phyloP scores from a whole-genome alignment of 2,113 vertebrate species.

The Passerina amoena region DNA sequence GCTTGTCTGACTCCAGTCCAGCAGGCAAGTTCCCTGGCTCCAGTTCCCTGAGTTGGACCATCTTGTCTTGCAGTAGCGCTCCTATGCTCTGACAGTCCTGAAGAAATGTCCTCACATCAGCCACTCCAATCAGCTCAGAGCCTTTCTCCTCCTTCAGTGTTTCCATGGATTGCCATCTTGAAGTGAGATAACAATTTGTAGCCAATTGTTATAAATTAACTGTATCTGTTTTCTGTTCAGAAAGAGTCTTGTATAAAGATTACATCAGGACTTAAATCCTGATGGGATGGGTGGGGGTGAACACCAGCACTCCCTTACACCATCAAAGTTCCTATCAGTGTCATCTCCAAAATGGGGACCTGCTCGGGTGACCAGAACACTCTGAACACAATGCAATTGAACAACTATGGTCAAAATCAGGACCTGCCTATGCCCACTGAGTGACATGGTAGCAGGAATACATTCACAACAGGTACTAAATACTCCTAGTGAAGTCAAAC shows the following conservation, averaged over 20 bases:
- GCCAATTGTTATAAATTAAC: neutral
- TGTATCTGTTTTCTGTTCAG: neutral
- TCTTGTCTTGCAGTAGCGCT: conserved; percentile 75
- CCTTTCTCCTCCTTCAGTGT: conserved; percentile 83
- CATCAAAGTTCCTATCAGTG: neutral
- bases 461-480: neutral
- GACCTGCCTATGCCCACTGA: neutral
- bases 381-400: neutral
- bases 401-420: neutral
- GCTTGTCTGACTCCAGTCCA: conserved; percentile 63
- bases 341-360: neutral
- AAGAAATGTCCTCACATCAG: conserved; percentile 78
- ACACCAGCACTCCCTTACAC: neutral
- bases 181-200: neutral
- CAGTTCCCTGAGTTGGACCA: conserved; percentile 57
- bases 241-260: neutral
- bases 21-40: conserved; percentile 62
- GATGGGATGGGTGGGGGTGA: fast-evolving
- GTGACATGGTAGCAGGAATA: no score
- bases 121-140: conserved; percentile 76
- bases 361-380: neutral
- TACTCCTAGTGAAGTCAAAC: neutral
- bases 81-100: conserved; percentile 78
- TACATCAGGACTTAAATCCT: neutral
- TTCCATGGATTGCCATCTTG: conserved; percentile 85